Evolutionary conservation across 2,113 vertebrate genomes (phyloP).

Genomic region (Cardinalis cardinalis): DNA sequence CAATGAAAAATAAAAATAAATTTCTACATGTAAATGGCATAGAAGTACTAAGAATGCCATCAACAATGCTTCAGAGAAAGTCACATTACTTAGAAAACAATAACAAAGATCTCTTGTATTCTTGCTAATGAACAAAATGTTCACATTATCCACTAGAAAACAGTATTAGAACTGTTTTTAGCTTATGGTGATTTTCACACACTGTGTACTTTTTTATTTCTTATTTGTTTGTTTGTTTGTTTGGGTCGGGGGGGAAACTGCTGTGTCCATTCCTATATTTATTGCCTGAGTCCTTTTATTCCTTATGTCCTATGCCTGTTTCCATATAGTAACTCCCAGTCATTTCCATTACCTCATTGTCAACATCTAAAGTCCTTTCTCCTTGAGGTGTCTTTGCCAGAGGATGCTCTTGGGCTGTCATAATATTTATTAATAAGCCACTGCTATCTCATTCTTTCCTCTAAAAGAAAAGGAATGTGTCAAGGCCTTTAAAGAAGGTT

Average conservation of each 20-base stretch:
- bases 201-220: background rate
- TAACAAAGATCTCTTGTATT: background rate
- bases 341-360: background rate
- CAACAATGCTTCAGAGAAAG: background rate
- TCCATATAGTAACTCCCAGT: background rate
- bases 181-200: background rate
- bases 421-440: background rate
- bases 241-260: rapidly evolving
- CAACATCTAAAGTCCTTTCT: background rate
- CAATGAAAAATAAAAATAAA: background rate
- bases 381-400: background rate
- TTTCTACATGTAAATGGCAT: background rate
- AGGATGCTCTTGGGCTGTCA: background rate
- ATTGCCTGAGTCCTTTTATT: background rate
- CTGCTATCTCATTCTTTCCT: background rate
- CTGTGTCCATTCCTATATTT: background rate
- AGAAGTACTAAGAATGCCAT: background rate
- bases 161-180: background rate
- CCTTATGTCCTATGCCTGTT: background rate
- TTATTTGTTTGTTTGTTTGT: background rate
- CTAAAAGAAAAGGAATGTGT: background rate
- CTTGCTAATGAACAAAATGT: background rate
- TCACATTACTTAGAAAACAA: background rate
- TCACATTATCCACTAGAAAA: background rate
- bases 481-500: background rate